Evolutionary conservation across 2,797 vertebrate species (phyloP), one percentile per base, ranked within the genome.

Genomic region (Cynodonichthys magdalenae): DNA sequence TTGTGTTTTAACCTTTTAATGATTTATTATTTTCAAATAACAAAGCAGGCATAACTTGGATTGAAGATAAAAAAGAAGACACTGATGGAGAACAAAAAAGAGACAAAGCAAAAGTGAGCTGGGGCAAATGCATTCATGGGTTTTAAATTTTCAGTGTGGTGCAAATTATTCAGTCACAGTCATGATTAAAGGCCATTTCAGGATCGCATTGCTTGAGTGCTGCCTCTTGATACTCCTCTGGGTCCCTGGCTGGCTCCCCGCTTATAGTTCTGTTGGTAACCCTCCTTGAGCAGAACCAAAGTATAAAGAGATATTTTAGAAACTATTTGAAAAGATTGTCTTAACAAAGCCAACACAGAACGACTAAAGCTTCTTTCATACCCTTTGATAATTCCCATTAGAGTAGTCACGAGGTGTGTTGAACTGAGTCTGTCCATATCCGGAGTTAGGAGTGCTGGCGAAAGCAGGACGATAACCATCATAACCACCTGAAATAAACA

Each of bases 261-360:
- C 87, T 98, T 99, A 91, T 97, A 99, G 90, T 96, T 98, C 87
- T 94, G 97, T 87, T 98, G 97, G 91, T 98, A 99, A 68, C 97
- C 96, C 67, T 99, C 97, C 97, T 99, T 84, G 48, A 78, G 59
- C n/a, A 28, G 56, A 42, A 67, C 48, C 51, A n/a, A 58, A 24
- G 34, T 34, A 20, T 6, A 39, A 48, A 48, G 29, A 12, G 0
- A 73, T 17, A 56, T 59, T 75, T 82, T 52, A 81, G 48, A 69
- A 66, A 85, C 17, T 9, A 27, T 53, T 55, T 15, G 15, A 18
- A 53, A 46, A 75, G 34, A 20, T 12, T 34, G 8, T 24, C 48
- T 17, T 59, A 11, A 60, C 12, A 68, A 53, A 54, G 18, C 11
- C 8, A 55, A 6, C 1, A 5, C 0, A 15, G 45, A 28, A 61